These are phyloP conservation scores for Trogon melanurus DNA, from an alignment of 2,113 vertebrate species.

Conservation along the genomic window DNA sequence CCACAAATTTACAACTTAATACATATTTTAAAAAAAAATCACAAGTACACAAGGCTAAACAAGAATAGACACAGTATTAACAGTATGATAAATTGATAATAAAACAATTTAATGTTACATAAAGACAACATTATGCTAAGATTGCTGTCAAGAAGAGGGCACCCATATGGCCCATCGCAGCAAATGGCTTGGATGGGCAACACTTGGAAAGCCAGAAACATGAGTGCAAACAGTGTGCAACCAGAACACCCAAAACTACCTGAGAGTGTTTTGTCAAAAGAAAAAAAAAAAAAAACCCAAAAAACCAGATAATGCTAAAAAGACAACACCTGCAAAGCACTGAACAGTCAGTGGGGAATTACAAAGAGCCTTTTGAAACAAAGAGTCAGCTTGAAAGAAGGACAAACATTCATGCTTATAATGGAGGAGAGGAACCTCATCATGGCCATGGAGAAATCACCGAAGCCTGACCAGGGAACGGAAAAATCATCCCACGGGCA, in stretches of 20 bases:
- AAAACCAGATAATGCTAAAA: background rate
- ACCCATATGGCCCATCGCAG: background rate
- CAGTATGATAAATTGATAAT: background rate
- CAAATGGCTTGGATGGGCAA: background rate
- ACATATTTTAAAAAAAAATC: background rate
- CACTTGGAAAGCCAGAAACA: background rate
- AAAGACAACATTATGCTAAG: background rate
- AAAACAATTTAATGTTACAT: background rate
- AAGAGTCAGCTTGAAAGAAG: background rate
- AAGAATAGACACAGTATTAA: background rate
- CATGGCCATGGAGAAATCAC: background rate
- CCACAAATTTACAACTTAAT: background rate
- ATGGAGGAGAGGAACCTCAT: background rate
- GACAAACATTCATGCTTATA: background rate
- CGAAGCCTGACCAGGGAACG: background rate
- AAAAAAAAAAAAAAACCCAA: too few relatives aligned
- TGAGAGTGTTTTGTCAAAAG: background rate
- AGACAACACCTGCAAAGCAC: background rate
- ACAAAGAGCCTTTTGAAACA: background rate
- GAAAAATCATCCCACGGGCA: fast-evolving
- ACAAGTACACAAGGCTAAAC: background rate
- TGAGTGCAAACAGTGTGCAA: fast-evolving
- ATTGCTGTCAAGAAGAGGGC: background rate
- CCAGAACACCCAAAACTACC: background rate
- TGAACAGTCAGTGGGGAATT: background rate